Percentiles rank a stretch among this genome's conserved stretches.
phyloP scores from a whole-genome alignment of 1,140 invertebrate genomes.

The Cryptotermes secundus region DNA sequence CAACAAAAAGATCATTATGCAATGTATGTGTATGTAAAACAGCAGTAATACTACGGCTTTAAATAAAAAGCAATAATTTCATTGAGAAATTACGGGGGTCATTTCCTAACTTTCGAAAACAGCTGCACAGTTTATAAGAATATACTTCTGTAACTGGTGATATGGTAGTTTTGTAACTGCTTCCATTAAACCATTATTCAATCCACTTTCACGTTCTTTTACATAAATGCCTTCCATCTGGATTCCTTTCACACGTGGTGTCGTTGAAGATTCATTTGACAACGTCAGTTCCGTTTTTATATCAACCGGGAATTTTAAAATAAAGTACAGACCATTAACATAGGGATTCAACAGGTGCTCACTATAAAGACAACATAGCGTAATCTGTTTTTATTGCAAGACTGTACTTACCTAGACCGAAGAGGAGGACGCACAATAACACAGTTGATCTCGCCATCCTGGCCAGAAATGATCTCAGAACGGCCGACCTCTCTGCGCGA shows the following conservation, averaged over 20 bases:
- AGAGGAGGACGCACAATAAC: constrained; percentile 21
- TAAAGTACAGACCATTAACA: neutral
- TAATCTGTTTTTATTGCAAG: neutral
- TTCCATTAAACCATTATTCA: neutral
- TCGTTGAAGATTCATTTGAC: neutral
- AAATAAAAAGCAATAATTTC: neutral
- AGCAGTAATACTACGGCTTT: no score
- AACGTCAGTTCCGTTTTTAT: neutral
- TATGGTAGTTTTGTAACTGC: neutral
- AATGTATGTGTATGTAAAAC: no score
- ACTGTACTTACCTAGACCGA: constrained; percentile 17
- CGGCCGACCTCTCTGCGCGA: constrained; percentile 20
- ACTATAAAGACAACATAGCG: neutral
- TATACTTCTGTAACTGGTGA: neutral
- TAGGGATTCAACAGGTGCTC: neutral
- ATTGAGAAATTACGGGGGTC: neutral
- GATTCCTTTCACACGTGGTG: neutral
- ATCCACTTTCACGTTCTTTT: neutral
- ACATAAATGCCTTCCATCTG: neutral
- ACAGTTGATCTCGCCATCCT: constrained; percentile 27
- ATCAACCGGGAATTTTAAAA: neutral
- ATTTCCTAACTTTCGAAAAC: neutral
- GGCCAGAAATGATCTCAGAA: neutral
- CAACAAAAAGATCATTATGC: no score
- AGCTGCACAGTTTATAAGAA: neutral